Conservation (phyloP, 2,888 invertebrate genomes). For the Petrophora chlorosata region DNA sequence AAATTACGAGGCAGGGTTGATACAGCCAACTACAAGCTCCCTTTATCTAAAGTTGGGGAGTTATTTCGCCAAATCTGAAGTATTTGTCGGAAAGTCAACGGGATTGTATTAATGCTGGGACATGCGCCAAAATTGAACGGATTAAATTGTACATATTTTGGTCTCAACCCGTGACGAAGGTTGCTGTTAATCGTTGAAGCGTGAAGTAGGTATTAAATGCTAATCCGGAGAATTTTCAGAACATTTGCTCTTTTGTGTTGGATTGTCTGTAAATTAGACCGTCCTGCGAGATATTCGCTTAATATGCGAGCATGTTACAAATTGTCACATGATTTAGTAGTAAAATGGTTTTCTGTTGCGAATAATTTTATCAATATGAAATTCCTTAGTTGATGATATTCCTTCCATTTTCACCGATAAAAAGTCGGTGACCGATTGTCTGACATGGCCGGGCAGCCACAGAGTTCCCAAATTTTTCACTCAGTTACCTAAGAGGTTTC, state of each 20-base stretch:
- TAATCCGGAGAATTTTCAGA: conserved; percentile 25
- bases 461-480: no score
- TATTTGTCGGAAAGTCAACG: conserved; percentile 61
- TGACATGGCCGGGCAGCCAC: no score
- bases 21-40: conserved; percentile 60
- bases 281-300: conserved; percentile 6
- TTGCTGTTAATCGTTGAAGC: conserved; percentile 31
- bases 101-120: conserved; percentile 50
- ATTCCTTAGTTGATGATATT: no score
- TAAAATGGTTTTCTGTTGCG: neutral
- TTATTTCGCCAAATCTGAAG: conserved; percentile 70
- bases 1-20: conserved; percentile 61
- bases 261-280: conserved; percentile 21
- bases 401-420: no score
- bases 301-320: conserved; percentile 18
- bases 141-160: conserved; percentile 51
- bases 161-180: conserved; percentile 31
- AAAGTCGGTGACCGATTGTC: no score
- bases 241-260: conserved; percentile 21
- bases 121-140: conserved; percentile 51
- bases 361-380: no score
- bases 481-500: no score
- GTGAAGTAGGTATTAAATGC: conserved; percentile 27
- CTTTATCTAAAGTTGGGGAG: conserved; percentile 68
- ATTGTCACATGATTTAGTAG: conserved; percentile 10